Percentiles rank a stretch among this genome's conserved stretches.
These are phyloP conservation scores for Dipodomys merriami DNA, from an alignment of 2,113 vertebrate species.

Conservation along the genomic window DNA sequence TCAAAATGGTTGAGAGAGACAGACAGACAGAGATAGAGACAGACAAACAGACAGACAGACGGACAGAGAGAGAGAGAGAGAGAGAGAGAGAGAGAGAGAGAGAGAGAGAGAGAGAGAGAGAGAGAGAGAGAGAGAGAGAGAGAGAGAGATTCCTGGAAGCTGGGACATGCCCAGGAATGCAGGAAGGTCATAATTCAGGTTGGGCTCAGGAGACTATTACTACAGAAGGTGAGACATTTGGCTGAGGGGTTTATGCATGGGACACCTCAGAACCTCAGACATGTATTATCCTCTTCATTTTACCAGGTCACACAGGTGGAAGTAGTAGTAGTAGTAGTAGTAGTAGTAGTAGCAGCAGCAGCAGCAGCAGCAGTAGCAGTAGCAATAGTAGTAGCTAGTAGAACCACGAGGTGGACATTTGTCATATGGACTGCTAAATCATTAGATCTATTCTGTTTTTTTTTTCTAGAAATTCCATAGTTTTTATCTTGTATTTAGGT, in stretches of 20 bases:
- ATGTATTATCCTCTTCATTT: background rate
- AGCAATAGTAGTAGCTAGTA: background rate
- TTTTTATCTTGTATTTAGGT: slow-evolving; percentile 36
- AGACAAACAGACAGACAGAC: too few species aligned
- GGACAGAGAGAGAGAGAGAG: too few species aligned
- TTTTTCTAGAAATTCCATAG: background rate
- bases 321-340: too few species aligned
- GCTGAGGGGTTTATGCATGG: background rate
- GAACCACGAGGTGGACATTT: background rate
- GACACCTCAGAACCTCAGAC: background rate
- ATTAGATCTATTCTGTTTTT: background rate
- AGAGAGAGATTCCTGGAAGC: background rate
- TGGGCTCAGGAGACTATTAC: background rate
- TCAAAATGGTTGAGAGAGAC: background rate
- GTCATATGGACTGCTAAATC: background rate
- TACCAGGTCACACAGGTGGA: background rate
- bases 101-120: too few species aligned
- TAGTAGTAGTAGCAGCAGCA: too few species aligned
- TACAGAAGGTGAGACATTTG: too few species aligned
- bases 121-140: too few species aligned
- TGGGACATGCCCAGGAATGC: background rate
- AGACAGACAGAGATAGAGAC: too few species aligned
- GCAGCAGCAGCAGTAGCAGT: too few species aligned
- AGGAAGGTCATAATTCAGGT: background rate
- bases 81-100: too few species aligned